Evolutionary conservation across 2,113 vertebrate genomes (phyloP).

Genomic region (Morone chrysops): DNA sequence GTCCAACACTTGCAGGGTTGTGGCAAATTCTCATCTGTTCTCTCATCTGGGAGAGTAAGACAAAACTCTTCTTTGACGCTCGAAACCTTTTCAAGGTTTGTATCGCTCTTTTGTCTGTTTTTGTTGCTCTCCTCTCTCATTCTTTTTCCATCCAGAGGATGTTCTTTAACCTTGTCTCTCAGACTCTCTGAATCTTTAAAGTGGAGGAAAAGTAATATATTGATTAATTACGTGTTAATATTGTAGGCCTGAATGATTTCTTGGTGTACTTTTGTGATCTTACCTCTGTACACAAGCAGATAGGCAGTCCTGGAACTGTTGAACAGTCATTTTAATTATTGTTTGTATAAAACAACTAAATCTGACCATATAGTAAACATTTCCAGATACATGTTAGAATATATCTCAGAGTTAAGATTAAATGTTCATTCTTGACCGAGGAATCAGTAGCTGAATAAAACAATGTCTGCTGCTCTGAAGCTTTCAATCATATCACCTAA

Average conservation of each 20-base stretch:
- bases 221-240: background rate
- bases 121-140: background rate
- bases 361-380: background rate
- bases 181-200: background rate
- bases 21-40: background rate
- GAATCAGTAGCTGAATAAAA: no score
- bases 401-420: background rate
- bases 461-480: no score
- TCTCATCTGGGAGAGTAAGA: no score
- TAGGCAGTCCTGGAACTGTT: background rate
- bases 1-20: background rate
- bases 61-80: background rate
- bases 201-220: background rate
- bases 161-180: background rate
- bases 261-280: background rate
- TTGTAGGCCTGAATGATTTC: background rate
- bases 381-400: background rate
- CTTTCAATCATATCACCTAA: no score
- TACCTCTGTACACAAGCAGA: slow-evolving; percentile 23
- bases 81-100: background rate
- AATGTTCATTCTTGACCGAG: no score
- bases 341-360: background rate
- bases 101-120: background rate
- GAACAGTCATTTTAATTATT: background rate
- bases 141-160: no score